A percentile compares a stretch with the other conserved stretches of the same genome.
Conservation (phyloP, 2,113 vertebrate genomes). For the Thermophis baileyi region DNA sequence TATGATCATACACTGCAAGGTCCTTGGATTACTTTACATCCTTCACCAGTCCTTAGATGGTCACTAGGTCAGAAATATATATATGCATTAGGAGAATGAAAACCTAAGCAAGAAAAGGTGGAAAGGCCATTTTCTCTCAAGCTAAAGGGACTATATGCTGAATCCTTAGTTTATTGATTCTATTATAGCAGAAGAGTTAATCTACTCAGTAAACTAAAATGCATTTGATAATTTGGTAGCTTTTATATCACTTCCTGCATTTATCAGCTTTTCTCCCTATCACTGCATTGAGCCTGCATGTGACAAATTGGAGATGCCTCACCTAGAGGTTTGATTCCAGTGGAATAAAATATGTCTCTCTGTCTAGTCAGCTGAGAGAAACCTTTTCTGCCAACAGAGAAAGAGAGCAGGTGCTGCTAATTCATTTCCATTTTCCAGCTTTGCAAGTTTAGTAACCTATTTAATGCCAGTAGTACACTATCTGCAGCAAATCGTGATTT, state of each 20-base stretch:
- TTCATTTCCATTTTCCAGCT: conserved; percentile 75
- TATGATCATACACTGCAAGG: not conserved
- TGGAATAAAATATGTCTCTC: conserved; percentile 47
- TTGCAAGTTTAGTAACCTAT: conserved; percentile 63
- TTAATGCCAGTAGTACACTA: conserved; percentile 60
- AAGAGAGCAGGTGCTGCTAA: conserved; percentile 69
- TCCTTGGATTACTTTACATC: not conserved
- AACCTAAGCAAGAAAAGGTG: too few species aligned
- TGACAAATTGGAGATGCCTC: conserved; percentile 23
- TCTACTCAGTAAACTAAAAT: not conserved
- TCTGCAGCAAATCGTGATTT: not conserved
- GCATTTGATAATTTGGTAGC: not conserved
- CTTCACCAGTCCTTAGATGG: not conserved
- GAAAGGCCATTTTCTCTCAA: not conserved
- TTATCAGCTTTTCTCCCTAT: not conserved
- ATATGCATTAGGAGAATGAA: too few species aligned
- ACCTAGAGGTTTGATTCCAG: conserved; percentile 26
- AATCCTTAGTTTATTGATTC: not conserved
- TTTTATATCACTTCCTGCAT: not conserved
- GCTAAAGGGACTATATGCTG: not conserved
- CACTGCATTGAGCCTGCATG: conserved; percentile 4
- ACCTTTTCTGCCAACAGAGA: conserved; percentile 61
- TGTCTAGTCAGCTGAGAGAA: conserved; percentile 30
- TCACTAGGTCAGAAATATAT: not conserved
- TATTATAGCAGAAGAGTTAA: not conserved